Evolutionary conservation across 2,113 vertebrate species (phyloP), one percentile per base, ranked within the genome.

Genomic region (Sapajus apella): DNA sequence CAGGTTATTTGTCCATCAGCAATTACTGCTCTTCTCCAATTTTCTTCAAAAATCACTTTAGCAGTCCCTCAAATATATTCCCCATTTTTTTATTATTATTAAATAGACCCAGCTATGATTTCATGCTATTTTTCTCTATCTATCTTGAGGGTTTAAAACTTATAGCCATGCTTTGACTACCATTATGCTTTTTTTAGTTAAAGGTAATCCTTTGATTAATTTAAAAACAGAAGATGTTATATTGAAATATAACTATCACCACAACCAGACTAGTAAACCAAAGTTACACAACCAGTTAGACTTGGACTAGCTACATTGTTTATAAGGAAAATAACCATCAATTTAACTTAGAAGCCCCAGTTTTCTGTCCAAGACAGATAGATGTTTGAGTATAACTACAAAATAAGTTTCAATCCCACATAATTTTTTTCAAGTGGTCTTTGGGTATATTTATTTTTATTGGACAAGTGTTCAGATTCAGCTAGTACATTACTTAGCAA

Each of bases 401-500:
- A 77, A 97, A 61, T n/a, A 87, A 8, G 0, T 58, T 52, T 75
- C 50, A 96, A 50, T 76, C 77, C 50, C 72, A 61, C 0, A 13
- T 23, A 79, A 72, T 81, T 92, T 91, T 66, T 77, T 81, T 61
- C 94, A 96, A 84, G 30, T 55, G 20, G 55, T 94, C 40, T 95
- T 98, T 91, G 87, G 56, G 72, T 30, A 64, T 64, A 64, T 64
- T 64, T 64, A 64, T 12, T 81, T 96, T 50, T 66, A 91, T 76
- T 82, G 23, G 77, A 88, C 73, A 95, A 87, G 40, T 94, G 32
- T 61, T 97, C 95, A 95, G 94, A 97, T 97, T 94, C 0, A 86
- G 23, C 14, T 40, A 91, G 12, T 35, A n/a, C 0, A 40, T 82
- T 43, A 91, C 18, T 85, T 73, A 88, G 43, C 8, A 93, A 91